A percentile compares a stretch with the other conserved stretches of the same genome.
These are phyloP conservation scores for Noctua pronuba DNA, from an alignment of 2,888 invertebrate species.

Conservation along the genomic window DNA sequence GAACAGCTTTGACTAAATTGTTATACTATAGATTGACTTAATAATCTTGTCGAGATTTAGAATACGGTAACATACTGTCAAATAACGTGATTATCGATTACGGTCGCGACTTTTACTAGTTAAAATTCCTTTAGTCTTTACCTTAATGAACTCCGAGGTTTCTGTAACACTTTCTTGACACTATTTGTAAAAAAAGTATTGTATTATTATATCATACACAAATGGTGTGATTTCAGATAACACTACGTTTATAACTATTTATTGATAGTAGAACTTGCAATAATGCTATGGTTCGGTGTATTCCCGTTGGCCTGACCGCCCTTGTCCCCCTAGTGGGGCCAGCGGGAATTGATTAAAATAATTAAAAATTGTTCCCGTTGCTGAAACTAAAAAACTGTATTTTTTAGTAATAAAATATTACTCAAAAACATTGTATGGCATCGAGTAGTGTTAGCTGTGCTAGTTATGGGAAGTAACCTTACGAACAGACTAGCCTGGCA, in stretches of 20 bases:
- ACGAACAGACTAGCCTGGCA: too few relatives aligned
- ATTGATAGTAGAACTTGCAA: not conserved
- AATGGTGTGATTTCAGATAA: not conserved
- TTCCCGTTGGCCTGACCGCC: too few relatives aligned
- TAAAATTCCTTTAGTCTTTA: not conserved
- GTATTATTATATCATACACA: not conserved
- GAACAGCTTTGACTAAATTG: not conserved
- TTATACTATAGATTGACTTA: not conserved
- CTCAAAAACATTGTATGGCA: too few relatives aligned
- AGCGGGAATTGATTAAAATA: too few relatives aligned
- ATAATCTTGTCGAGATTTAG: not conserved
- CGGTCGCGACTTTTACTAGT: not conserved
- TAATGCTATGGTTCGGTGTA: not conserved
- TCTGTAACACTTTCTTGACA: not conserved
- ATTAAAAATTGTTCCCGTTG: too few relatives aligned
- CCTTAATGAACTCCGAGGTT: not conserved
- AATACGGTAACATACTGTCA: not conserved
- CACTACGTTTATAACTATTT: conserved; percentile 12
- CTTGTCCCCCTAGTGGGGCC: too few relatives aligned
- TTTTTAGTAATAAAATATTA: too few relatives aligned
- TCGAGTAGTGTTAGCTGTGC: too few relatives aligned
- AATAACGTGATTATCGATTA: not conserved
- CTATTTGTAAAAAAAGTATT: not conserved
- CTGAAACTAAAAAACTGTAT: too few relatives aligned
- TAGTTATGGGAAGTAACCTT: too few relatives aligned